Evolutionary conservation across 2,888 invertebrate species (phyloP).

Genomic region (Zonitis immaculata): DNA sequence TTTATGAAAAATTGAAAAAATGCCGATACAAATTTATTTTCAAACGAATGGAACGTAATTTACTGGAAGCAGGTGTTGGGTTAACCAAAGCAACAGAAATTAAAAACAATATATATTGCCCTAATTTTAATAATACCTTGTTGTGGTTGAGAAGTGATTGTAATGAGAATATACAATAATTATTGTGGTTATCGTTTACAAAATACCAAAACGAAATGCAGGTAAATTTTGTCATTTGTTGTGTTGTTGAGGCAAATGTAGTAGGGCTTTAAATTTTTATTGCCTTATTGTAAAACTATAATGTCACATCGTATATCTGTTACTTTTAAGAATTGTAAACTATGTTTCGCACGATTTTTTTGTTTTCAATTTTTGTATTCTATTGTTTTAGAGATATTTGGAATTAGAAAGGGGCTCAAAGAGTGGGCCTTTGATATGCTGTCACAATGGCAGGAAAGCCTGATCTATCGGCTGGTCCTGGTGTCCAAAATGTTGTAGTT

Average conservation of each 20-base stretch:
- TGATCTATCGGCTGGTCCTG: conserved; percentile 59
- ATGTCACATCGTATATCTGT: too few relatives aligned
- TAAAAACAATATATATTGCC: conserved; percentile 15
- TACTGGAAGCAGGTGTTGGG: conserved; percentile 47
- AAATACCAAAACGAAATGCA: conserved; percentile 49
- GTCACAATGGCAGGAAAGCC: conserved; percentile 72
- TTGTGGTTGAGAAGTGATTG: conserved; percentile 35
- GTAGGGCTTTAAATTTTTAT: conserved; percentile 33
- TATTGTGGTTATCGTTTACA: conserved; percentile 31
- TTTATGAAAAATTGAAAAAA: too few relatives aligned
- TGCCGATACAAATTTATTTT: conserved; percentile 18
- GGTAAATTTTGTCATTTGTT: conserved; percentile 39
- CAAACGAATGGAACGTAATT: conserved; percentile 33
- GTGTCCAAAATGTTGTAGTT: conserved; percentile 56
- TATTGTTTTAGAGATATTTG: conserved; percentile 42
- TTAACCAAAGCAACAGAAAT: conserved; percentile 24
- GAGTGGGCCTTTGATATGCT: conserved; percentile 66
- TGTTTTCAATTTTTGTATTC: too few relatives aligned
- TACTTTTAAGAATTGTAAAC: too few relatives aligned
- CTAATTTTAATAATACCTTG: neutral
- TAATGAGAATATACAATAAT: conserved; percentile 47
- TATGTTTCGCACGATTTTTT: too few relatives aligned
- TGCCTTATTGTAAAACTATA: conserved; percentile 31
- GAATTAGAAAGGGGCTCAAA: conserved; percentile 48
- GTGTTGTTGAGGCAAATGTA: conserved; percentile 22